Evolutionary conservation across 2,113 vertebrate genomes (phyloP), one percentile per base, ranked within the genome.

Genomic region (Morone chrysops): DNA sequence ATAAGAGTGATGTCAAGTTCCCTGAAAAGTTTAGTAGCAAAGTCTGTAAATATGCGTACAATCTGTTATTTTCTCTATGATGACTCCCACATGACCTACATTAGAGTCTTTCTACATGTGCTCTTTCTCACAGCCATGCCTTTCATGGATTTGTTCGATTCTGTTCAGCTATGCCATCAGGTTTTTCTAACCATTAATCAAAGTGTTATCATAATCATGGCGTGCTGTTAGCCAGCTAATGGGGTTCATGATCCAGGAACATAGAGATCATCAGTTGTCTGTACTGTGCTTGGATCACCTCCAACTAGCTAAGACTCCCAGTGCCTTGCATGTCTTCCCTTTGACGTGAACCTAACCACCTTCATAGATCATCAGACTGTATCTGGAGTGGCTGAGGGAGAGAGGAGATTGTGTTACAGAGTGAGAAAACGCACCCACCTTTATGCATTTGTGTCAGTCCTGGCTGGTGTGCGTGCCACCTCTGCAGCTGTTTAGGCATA

Each of bases 401-500:
- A 66, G n/a, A 47, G 63, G 83, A 86, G 81, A 72, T 90, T 70
- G 48, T 81, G 73, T 93, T 90, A 83, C 91, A 57, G 73, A 73
- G 69, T 53, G 22, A 72, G 66, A 71, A 79, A 63, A 81, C 47
- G 70, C 71, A 41, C 51, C 78, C 77, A 90, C 84, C 86, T 91
- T 90, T 90, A 80, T 90, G 70, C 56, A 59, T 85, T 82, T 87
- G 70, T 87, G 78, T 83, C 72, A 40, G 86, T 85, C 82, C 77
- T 66, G 31, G 60, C 84, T 81, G 69, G 82, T 60, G 41, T 78
- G 71, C 71, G 51, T 74, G 80, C 84, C 80, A 78, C 76, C 79
- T 78, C 81, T 70, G 88, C 95, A 94, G 93, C 93, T 95, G 94
- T 89, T 90, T 75, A 40, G 14, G 76, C 81, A 86, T 94, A 94